phyloP scores from a whole-genome alignment of 2,888 invertebrate genomes.

The Invenusta paracnida region DNA sequence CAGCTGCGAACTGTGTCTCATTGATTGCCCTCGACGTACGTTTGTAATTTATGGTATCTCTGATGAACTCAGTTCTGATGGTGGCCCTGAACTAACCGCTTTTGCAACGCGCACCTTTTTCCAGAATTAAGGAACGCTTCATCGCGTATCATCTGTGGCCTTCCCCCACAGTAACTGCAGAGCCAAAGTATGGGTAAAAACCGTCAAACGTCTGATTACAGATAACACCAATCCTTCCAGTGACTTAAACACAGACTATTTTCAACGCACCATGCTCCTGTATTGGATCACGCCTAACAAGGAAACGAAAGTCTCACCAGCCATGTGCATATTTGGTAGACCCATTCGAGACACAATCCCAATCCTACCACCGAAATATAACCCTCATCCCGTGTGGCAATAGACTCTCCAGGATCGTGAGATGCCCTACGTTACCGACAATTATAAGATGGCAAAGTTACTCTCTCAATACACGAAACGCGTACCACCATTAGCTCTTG shows the following conservation, averaged over 20 bases:
- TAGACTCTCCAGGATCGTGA: conserved; percentile 45
- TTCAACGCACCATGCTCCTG: conserved; percentile 41
- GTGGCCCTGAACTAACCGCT: conserved; percentile 48
- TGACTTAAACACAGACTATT: conserved; percentile 45
- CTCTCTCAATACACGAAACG: conserved; percentile 47
- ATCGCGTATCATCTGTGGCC: conserved; percentile 13
- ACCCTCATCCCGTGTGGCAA: conserved; percentile 45
- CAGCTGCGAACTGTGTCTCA: conserved; percentile 44
- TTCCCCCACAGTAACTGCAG: conserved; percentile 24
- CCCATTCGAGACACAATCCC: not conserved
- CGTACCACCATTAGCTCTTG: conserved; percentile 45
- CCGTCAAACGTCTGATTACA: not conserved
- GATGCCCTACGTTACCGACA: conserved; percentile 48
- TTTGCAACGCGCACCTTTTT: conserved; percentile 47
- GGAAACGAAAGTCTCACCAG: conserved; percentile 48
- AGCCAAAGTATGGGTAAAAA: not conserved
- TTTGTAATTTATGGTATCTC: conserved; percentile 49
- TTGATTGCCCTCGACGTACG: conserved; percentile 45
- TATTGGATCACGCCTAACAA: conserved; percentile 48
- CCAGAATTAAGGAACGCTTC: not conserved
- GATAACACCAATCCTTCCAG: conserved; percentile 41
- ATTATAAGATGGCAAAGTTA: conserved; percentile 46
- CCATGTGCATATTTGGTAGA: conserved; percentile 44
- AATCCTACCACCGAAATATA: not conserved
- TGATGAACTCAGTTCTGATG: conserved; percentile 49